A percentile compares a stretch with the other conserved stretches of the same genome.
phyloP scores from a whole-genome alignment of 2,888 invertebrate genomes.

The Thysanoteuthis rhombus region DNA sequence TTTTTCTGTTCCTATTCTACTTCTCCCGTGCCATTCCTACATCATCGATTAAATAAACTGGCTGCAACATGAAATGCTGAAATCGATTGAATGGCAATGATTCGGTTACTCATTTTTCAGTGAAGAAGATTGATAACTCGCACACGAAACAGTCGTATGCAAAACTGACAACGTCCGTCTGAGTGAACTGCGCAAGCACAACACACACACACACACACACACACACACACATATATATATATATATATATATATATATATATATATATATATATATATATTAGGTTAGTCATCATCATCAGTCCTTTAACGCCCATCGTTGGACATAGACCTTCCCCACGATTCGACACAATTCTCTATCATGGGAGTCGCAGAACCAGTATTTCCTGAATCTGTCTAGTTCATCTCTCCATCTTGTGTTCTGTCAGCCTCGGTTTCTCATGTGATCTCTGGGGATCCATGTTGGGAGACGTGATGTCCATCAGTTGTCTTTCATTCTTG shows the following conservation, averaged over 20 bases:
- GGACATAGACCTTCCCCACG: too few species aligned
- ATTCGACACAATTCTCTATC: too few species aligned
- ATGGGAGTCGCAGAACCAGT: too few species aligned
- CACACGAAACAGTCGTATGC: neutral
- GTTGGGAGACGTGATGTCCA: too few species aligned
- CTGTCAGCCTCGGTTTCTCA: too few species aligned
- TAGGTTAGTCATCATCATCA: too few species aligned
- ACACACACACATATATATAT: neutral
- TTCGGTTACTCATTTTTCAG: neutral
- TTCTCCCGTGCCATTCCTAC: neutral
- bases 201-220: neutral
- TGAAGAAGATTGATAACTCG: neutral
- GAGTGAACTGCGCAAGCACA: neutral
- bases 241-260: neutral
- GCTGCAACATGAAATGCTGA: neutral
- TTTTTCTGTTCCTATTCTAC: neutral
- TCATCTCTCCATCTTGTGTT: too few species aligned
- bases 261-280: neutral
- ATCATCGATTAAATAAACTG: neutral
- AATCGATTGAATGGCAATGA: neutral
- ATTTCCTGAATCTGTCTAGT: too few species aligned
- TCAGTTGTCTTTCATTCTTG: too few species aligned
- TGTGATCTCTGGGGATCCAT: too few species aligned
- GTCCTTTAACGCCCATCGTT: too few species aligned
- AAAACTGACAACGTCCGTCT: too few species aligned